A percentile compares a stretch with the other conserved stretches of the same genome.
These are phyloP conservation scores for Callipepla californica DNA, from an alignment of 2,113 vertebrate species.

Conservation along the genomic window DNA sequence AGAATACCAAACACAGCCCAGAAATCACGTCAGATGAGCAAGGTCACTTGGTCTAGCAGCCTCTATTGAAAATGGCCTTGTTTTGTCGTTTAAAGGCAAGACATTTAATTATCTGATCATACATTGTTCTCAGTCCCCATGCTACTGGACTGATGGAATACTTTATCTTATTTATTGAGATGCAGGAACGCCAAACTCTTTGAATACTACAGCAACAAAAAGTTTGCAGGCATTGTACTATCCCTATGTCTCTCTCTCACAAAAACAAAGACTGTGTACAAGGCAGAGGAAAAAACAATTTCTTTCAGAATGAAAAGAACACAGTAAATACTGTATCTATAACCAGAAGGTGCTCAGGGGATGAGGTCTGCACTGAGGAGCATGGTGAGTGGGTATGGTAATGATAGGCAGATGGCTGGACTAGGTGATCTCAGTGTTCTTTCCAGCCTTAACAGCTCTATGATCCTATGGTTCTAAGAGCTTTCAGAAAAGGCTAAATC, in stretches of 20 bases:
- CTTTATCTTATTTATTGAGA: constrained; percentile 22
- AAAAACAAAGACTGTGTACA: not conserved
- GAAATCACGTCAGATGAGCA: not conserved
- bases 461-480: not conserved
- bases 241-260: not conserved
- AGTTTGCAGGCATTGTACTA: not conserved
- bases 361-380: not conserved
- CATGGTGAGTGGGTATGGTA: too few species aligned
- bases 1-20: not conserved
- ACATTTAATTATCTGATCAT: constrained; percentile 20
- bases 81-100: not conserved
- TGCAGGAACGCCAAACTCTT: not conserved
- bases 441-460: too few species aligned
- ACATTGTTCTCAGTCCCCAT: constrained; percentile 37
- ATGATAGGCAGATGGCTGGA: too few species aligned
- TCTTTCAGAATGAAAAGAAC: not conserved
- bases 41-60: not conserved
- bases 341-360: not conserved
- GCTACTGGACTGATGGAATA: not conserved
- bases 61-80: not conserved
- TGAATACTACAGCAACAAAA: not conserved
- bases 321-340: not conserved
- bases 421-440: too few species aligned
- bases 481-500: not conserved
- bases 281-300: not conserved